These are phyloP conservation scores for Stegastes partitus DNA, from an alignment of 2,113 vertebrate species.

Conservation along the genomic window DNA sequence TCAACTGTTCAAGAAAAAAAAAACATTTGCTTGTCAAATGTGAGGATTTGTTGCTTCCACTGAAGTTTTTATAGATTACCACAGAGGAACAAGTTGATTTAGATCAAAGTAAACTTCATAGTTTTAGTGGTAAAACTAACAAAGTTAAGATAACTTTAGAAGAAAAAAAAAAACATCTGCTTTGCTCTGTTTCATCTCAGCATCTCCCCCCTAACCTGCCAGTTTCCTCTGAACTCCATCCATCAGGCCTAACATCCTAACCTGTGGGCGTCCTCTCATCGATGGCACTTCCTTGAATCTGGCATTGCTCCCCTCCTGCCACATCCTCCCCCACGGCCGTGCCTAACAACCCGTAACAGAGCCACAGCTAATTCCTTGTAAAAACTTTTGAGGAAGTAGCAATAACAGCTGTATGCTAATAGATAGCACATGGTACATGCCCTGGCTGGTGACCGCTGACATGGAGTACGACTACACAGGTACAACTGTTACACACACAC, in stretches of 20 bases:
- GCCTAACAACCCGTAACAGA: constrained; percentile 68
- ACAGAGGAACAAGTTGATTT: no score
- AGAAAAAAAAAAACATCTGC: not conserved
- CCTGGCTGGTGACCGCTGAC: constrained; percentile 66
- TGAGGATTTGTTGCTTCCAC: no score
- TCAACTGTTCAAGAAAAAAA: no score
- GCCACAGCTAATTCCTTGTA: constrained; percentile 74
- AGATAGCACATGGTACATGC: constrained; percentile 75
- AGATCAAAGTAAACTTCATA: not conserved
- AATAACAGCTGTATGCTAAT: constrained; percentile 78
- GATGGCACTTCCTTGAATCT: constrained; percentile 61
- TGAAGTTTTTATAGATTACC: no score
- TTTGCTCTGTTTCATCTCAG: not conserved
- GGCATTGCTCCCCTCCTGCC: constrained; percentile 25
- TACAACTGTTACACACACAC: constrained; percentile 38
- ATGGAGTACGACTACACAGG: constrained; percentile 46
- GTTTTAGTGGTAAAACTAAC: not conserved
- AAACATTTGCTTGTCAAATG: no score
- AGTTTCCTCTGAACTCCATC: constrained; percentile 56
- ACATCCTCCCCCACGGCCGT: constrained; percentile 28
- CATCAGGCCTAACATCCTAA: constrained; percentile 64
- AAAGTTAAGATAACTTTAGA: not conserved
- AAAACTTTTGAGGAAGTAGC: constrained; percentile 72
- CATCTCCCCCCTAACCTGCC: constrained; percentile 54
- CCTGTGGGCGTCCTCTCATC: constrained; percentile 44